Evolutionary conservation across 2,797 vertebrate genomes (phyloP).

Genomic region (Margarornis squamiger): DNA sequence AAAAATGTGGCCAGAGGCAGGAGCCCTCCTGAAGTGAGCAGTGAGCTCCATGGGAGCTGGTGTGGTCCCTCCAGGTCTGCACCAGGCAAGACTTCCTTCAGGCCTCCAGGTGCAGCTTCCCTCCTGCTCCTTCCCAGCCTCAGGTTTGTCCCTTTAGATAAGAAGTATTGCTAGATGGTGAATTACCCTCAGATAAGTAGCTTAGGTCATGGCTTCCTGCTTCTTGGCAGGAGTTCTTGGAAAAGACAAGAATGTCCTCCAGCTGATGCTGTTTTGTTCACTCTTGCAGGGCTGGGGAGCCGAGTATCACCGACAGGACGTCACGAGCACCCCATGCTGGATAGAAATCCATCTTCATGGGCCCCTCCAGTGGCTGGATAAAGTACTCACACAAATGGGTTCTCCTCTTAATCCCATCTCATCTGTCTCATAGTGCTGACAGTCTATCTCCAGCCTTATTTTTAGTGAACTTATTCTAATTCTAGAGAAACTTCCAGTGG

Average conservation of each 20-base stretch:
- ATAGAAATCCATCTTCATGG: constrained; percentile 92
- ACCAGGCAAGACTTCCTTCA: accelerated
- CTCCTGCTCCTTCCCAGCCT: neutral
- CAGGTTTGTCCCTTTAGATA: neutral
- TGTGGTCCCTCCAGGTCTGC: accelerated
- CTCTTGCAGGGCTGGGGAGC: constrained; percentile 86
- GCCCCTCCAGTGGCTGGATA: constrained; percentile 91
- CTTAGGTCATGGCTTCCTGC: neutral
- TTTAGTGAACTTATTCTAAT: constrained; percentile 77
- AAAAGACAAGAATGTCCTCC: neutral
- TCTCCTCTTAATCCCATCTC: constrained; percentile 95
- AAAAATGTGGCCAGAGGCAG: neutral
- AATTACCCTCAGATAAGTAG: neutral
- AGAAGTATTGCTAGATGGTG: neutral
- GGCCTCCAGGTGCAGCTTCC: neutral
- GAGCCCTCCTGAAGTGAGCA: neutral
- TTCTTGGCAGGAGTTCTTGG: neutral
- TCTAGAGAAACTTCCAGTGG: constrained; percentile 76
- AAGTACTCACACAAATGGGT: constrained; percentile 93
- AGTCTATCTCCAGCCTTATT: constrained; percentile 44
- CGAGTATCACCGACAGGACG: constrained; percentile 88
- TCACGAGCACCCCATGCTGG: constrained; percentile 90
- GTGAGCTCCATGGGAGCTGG: neutral
- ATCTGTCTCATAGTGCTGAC: constrained; percentile 92
- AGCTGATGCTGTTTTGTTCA: neutral